A percentile compares a stretch with the other conserved stretches of the same genome.
These are phyloP conservation scores for Limenitis camilla DNA, from an alignment of 2,888 invertebrate genomes.

Conservation along the genomic window DNA sequence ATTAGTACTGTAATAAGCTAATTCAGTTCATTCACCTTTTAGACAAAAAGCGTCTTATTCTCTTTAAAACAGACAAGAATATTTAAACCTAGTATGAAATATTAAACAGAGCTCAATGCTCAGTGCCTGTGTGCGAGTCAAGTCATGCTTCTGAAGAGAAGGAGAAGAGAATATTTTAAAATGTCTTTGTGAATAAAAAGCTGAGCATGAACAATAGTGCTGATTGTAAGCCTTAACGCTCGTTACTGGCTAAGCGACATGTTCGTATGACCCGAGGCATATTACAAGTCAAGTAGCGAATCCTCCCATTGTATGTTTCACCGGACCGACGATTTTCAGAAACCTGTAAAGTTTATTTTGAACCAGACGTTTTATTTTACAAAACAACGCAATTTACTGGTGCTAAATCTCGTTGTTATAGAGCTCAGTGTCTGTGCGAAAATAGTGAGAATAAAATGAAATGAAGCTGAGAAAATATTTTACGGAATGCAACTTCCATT, in stretches of 20 bases:
- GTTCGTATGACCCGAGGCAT: slow-evolving; percentile 7
- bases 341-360: background rate
- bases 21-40: no score
- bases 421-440: no score
- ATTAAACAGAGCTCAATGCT: slow-evolving; percentile 4
- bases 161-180: slow-evolving; percentile 14
- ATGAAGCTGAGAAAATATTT: no score
- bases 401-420: no score
- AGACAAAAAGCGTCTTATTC: no score
- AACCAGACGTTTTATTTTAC: background rate
- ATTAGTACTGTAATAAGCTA: no score
- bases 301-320: slow-evolving; percentile 3
- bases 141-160: slow-evolving; percentile 9
- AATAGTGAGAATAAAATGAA: no score
- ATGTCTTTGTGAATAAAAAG: slow-evolving; percentile 19
- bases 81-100: slow-evolving; percentile 8
- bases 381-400: no score
- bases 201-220: slow-evolving; percentile 22
- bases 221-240: slow-evolving; percentile 23
- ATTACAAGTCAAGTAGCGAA: slow-evolving; percentile 9
- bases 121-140: slow-evolving; percentile 5
- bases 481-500: no score
- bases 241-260: slow-evolving; percentile 15
- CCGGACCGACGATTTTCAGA: background rate
- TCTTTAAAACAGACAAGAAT: no score